Evolutionary conservation across 2,113 vertebrate species (phyloP).

Genomic region (Candoia aspera): DNA sequence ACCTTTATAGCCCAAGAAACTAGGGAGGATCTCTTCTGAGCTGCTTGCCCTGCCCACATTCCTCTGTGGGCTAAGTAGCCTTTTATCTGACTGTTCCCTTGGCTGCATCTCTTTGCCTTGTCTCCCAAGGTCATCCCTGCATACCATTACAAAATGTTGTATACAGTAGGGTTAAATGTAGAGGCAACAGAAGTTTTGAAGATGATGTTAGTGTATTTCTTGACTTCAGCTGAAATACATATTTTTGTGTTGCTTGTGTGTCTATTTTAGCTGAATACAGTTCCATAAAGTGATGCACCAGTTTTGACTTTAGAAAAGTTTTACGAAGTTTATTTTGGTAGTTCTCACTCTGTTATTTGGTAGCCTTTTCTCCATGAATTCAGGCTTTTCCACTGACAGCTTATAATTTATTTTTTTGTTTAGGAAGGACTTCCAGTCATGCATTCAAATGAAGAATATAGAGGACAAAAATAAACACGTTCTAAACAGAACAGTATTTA

Average conservation of each 20-base stretch:
- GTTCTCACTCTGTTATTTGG: neutral
- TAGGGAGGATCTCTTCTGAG: neutral
- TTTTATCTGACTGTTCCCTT: neutral
- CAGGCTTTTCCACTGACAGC: neutral
- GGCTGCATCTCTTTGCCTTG: neutral
- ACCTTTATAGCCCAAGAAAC: neutral
- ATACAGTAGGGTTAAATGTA: neutral
- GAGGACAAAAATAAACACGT: neutral
- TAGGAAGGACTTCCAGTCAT: neutral
- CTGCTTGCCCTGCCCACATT: neutral
- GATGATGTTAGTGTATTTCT: neutral
- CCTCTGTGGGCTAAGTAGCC: neutral
- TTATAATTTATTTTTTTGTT: neutral
- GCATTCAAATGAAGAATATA: neutral
- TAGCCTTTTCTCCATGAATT: neutral
- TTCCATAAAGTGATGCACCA: neutral
- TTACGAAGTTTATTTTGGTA: neutral
- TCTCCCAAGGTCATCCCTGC: neutral
- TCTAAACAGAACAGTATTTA: neutral
- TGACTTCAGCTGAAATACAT: neutral
- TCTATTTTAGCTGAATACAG: neutral
- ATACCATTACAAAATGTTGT: neutral
- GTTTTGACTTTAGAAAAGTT: neutral
- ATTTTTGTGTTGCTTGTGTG: neutral
- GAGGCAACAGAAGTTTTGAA: neutral